Base-by-base conservation (phyloP, 2,888 invertebrate genomes). In the Oscheius onirici region DNA sequence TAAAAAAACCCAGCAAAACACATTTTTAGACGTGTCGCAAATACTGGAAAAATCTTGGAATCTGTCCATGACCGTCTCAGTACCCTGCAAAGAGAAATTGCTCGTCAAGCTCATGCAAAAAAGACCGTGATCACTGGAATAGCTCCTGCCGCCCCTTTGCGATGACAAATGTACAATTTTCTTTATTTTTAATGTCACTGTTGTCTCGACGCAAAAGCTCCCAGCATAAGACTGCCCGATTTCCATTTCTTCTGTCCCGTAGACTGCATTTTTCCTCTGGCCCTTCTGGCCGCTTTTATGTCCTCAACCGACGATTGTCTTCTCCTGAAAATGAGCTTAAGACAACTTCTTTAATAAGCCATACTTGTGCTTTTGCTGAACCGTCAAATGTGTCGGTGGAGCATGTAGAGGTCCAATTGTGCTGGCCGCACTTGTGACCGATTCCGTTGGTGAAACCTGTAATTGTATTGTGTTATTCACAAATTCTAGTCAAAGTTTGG, bases 191-290 rank as follows among this genome's bases (percentile, higher is more conserved):
- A 26, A n/a, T 15, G 17, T 46, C 26, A 63, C 46, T 46, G 46
- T 34, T 24, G 46, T n/a, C 68, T 57, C 46, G 49, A 41, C 2
- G 72, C 74, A 61, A 84, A 84, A 52, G 80, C 79, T 44, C 75
- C 77, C 57, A 84, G 69, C 82, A 84, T 84, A 51, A 84, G 52
- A 71, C 79, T 81, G 11, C 84, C 84, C 46, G 83, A 78, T 66
- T 83, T 84, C 84, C 84, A 84, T 55, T 77, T 77, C 68, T 83
- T 84, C 43, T 71, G 69, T 65, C 54, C 73, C 52, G 20, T 61
- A 40, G 60, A 58, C 60, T 24, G 55, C 57, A 44, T 65, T 28
- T 69, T 75, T 43, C 79, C 81, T 65, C 75, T 71, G 54, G 75
- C 70, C 20, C 79, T 52, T 58, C 79, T 69, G 51, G 72, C 72